Evolutionary conservation across 2,113 vertebrate genomes (phyloP).

Genomic region (Deroptyus accipitrinus): DNA sequence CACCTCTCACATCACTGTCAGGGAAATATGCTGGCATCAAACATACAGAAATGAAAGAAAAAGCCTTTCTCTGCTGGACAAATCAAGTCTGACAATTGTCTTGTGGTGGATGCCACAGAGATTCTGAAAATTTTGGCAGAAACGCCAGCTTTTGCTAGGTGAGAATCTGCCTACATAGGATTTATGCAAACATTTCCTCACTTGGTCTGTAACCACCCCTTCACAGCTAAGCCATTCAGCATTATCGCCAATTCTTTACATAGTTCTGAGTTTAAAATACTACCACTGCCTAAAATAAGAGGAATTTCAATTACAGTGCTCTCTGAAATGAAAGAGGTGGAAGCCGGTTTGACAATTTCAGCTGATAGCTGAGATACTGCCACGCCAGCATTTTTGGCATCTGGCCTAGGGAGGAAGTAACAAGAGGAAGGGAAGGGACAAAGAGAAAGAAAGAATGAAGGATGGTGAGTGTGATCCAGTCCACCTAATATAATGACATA

Average conservation of each 20-base stretch:
- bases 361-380: constrained; percentile 16
- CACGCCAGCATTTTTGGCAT: constrained; percentile 17
- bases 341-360: constrained; percentile 27
- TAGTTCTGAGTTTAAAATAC: constrained; percentile 57
- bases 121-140: constrained; percentile 60
- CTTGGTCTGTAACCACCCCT: constrained; percentile 53
- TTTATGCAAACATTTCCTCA: constrained; percentile 60
- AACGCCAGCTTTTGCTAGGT: constrained; percentile 18
- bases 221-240: neutral
- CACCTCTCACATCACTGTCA: neutral
- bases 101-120: constrained; percentile 23
- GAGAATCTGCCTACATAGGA: constrained; percentile 60
- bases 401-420: constrained; percentile 25
- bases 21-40: neutral
- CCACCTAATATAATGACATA: neutral
- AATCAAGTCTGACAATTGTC: constrained; percentile 38
- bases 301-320: constrained; percentile 6
- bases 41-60: neutral
- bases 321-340: constrained; percentile 31
- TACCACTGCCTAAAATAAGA: constrained; percentile 42
- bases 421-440: neutral
- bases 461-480: neutral
- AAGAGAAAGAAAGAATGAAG: constrained; percentile 16
- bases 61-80: neutral
- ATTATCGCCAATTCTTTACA: neutral